Conservation (phyloP, 2,797 vertebrate genomes). For the Petrocephalus schoutedeni region DNA sequence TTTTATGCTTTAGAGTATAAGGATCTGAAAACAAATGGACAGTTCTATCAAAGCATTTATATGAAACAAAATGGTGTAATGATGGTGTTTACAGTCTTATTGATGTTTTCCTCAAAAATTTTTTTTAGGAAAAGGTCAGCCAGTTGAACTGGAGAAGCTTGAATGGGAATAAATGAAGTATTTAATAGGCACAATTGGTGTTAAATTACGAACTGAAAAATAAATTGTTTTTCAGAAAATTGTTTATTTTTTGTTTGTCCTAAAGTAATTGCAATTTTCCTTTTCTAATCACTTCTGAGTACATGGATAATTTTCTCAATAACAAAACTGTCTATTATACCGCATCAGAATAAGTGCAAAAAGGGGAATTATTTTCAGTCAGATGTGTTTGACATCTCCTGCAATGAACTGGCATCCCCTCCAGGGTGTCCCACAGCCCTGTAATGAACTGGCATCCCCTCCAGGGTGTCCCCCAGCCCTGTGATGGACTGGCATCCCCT, state of each 20-base stretch:
- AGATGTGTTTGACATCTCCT: neutral
- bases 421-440: neutral
- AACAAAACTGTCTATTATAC: neutral
- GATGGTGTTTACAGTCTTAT: neutral
- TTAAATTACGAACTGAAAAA: neutral
- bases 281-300: conserved; percentile 14
- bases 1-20: neutral
- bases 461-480: no score
- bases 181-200: conserved; percentile 5
- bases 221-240: conserved; percentile 8
- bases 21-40: neutral
- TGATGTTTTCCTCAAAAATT: neutral
- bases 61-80: neutral
- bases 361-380: neutral
- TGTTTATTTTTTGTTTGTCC: conserved; percentile 8
- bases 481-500: no score
- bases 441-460: no score
- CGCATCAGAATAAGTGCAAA: neutral
- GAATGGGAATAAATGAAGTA: neutral
- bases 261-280: conserved; percentile 4
- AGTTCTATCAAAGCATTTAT: neutral
- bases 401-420: neutral
- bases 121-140: neutral
- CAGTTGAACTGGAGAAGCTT: neutral
- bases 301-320: neutral